These are phyloP conservation scores for Falco cherrug DNA, from an alignment of 2,797 vertebrate species.

Conservation along the genomic window DNA sequence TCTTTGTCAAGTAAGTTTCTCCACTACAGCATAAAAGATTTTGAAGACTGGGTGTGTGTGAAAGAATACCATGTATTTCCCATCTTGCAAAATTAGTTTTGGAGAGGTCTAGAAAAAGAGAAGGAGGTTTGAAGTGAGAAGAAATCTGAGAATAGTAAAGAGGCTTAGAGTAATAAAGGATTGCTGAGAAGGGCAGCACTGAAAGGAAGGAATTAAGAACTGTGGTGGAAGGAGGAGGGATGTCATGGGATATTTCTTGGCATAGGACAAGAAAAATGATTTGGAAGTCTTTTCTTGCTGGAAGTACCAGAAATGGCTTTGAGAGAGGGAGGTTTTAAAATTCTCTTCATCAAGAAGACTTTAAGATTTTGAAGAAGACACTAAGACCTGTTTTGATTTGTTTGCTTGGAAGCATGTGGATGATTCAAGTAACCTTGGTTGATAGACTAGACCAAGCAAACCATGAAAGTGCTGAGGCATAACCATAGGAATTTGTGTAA, in stretches of 20 bases:
- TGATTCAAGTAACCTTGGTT: neutral
- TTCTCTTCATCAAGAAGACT: neutral
- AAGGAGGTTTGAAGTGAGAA: neutral
- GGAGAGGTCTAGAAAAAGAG: neutral
- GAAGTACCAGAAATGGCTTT: neutral
- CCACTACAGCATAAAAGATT: neutral
- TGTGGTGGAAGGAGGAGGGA: neutral
- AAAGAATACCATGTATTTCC: neutral
- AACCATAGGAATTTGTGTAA: neutral
- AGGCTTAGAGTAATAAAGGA: neutral
- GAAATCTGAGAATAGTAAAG: neutral
- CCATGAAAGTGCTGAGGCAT: neutral
- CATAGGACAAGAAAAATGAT: neutral
- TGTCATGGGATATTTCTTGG: neutral
- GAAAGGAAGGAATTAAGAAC: neutral
- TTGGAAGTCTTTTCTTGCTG: neutral
- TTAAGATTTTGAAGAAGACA: neutral
- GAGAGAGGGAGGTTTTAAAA: neutral
- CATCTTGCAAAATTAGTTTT: neutral
- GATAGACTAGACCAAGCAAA: neutral
- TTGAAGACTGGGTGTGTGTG: neutral
- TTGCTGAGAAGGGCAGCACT: neutral
- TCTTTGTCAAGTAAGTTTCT: neutral
- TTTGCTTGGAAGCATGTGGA: neutral
- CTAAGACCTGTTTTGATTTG: neutral